Base-by-base conservation (phyloP, 2,797 vertebrate species). In the Amblyraja radiata region DNA sequence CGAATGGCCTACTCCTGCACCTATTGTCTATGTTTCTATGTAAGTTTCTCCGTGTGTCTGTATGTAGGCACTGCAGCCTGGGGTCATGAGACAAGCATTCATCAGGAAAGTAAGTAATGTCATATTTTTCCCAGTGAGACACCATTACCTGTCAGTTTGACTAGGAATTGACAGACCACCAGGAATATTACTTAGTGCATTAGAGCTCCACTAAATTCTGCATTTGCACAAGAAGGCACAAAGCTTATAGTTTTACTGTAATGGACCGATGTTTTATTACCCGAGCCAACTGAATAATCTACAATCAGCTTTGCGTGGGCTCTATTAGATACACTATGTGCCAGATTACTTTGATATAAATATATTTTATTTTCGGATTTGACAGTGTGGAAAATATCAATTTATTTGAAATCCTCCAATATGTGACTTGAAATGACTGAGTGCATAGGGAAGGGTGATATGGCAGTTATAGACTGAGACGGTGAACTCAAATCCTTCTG, bases 371-470 rank as follows among this genome's bases (percentile, higher is more conserved):
- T 88, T 91, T n/a, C 28, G 39, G 11, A 74, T 54, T 92, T 92
- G 71, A 92, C 90, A 92, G 36, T 68, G 61, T 46, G 46, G 90
- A 92, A 92, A 76, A 92, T 73, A 76, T 54, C 90, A 92, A 74
- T 58, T 28, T 76, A 65, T 68, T 14, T 88, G 84, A 88, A 68
- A 68, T 88, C 84, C 84, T 88, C 63, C 84, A 88, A 88, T 36
- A 18, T 88, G 16, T 36, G 21, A 68, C 61, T 36, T 68, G 61
- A 88, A 68, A n/a, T 88, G 16, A 88, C 90, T 92, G 36, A 28
- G 46, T 73, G 23, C 90, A 92, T 74, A 11, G 39, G 46, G 39
- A 73, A 71, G 28, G 81, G 46, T 84, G 14, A 10, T 5, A 61
- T 68, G 9, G 84, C 84, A 68, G n/a, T 21, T 65, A 88, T 68